phyloP scores from a whole-genome alignment of 1,140 invertebrate species.

The Dendrolimus punctatus region DNA sequence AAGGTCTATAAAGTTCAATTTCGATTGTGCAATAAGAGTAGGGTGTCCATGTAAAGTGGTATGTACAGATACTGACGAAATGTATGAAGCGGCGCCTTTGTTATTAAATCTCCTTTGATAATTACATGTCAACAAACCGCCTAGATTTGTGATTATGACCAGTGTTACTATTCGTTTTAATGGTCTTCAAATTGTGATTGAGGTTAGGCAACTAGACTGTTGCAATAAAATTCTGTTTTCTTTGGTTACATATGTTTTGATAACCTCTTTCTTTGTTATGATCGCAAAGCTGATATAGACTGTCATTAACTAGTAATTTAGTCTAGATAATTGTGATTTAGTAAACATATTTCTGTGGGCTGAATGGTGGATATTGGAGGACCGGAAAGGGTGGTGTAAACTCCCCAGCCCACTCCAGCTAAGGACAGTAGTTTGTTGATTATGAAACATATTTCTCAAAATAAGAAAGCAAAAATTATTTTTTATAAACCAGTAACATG shows the following conservation, averaged over 20 bases:
- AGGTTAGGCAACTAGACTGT: slow-evolving; percentile 15
- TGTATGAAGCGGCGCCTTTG: slow-evolving; percentile 53
- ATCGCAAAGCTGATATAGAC: not conserved
- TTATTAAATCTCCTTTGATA: slow-evolving; percentile 60
- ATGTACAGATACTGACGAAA: slow-evolving; percentile 51
- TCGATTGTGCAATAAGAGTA: slow-evolving; percentile 7
- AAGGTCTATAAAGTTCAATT: slow-evolving; percentile 16
- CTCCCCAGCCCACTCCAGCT: too few species aligned
- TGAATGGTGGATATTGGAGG: too few species aligned
- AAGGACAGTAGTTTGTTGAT: too few species aligned
- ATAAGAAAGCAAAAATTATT: too few species aligned
- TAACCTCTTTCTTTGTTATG: not conserved
- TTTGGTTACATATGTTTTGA: not conserved
- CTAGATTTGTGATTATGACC: slow-evolving; percentile 54
- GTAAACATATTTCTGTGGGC: too few species aligned
- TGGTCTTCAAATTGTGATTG: slow-evolving; percentile 23
- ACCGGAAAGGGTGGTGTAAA: too few species aligned
- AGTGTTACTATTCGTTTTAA: slow-evolving; percentile 30
- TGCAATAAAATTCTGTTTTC: not conserved
- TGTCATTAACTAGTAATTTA: too few species aligned
- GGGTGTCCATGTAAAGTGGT: slow-evolving; percentile 18
- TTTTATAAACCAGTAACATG: too few species aligned
- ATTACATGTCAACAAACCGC: slow-evolving; percentile 43
- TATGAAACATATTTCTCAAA: too few species aligned
- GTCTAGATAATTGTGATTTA: too few species aligned